phyloP scores from a whole-genome alignment of 2,113 vertebrate species.

The Cebus imitator region DNA sequence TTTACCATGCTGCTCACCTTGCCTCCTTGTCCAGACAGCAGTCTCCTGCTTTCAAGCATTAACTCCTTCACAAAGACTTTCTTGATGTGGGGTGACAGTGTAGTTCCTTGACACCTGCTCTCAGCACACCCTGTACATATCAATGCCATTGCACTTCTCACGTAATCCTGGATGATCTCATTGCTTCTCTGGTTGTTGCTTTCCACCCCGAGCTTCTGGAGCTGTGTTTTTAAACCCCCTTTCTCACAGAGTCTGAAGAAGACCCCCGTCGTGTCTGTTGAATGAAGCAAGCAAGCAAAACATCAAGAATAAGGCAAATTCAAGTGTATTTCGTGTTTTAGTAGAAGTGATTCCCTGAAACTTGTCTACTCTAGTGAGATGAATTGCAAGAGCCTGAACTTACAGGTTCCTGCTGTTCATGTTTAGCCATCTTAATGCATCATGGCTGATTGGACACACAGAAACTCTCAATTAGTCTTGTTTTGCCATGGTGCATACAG shows the following conservation, averaged over 20 bases:
- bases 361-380: constrained; percentile 66
- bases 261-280: fast-evolving
- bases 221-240: neutral
- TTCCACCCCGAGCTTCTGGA: neutral
- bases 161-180: neutral
- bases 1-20: neutral
- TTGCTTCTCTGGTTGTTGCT: neutral
- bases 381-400: constrained; percentile 73
- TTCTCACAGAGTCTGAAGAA: neutral
- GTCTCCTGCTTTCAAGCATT: neutral
- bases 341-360: neutral
- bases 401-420: constrained; percentile 69
- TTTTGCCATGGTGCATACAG: constrained; percentile 8
- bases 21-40: neutral
- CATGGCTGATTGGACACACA: constrained; percentile 60
- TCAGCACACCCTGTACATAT: neutral
- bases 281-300: neutral
- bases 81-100: fast-evolving
- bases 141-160: fast-evolving
- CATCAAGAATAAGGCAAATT: neutral
- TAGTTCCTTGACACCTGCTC: neutral
- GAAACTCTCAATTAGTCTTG: constrained; percentile 70
- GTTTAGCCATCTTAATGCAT: constrained; percentile 65
- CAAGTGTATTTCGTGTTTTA: neutral
- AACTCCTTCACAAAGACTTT: neutral